These are phyloP conservation scores for Drosophila gunungcola DNA, from an alignment of 1,140 invertebrate genomes.

Conservation along the genomic window DNA sequence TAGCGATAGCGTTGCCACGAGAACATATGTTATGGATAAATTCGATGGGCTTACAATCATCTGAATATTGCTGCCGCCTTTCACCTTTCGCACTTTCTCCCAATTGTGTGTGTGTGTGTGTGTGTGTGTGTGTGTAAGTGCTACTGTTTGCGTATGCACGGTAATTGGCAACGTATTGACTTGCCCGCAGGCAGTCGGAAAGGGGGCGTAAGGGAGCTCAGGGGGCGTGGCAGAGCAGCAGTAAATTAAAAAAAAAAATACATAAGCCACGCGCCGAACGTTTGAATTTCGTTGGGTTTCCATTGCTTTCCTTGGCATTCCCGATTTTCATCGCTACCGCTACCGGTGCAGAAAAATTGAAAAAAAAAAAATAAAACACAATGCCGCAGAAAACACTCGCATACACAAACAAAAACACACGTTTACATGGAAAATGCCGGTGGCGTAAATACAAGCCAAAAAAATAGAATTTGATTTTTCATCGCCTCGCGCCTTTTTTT, in stretches of 20 bases:
- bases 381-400: background rate
- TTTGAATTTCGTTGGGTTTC: constrained; percentile 26
- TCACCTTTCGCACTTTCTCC: constrained; percentile 1
- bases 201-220: background rate
- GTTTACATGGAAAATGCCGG: constrained; percentile 7
- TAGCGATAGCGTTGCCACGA: background rate
- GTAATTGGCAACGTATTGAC: constrained; percentile 66
- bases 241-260: constrained; percentile 51
- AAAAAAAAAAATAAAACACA: constrained; percentile 6
- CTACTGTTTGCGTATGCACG: constrained; percentile 23
- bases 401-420: constrained; percentile 1
- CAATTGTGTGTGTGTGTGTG: background rate
- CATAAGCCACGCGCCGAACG: constrained; percentile 15
- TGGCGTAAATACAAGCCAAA: constrained; percentile 24
- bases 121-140: constrained; percentile 3
- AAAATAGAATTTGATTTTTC: constrained; percentile 43
- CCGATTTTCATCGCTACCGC: background rate
- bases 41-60: constrained; percentile 23
- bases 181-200: constrained; percentile 30
- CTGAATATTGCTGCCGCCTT: constrained; percentile 33
- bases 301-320: constrained; percentile 6
- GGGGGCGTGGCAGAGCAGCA: constrained; percentile 26
- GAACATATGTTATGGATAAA: constrained; percentile 28
- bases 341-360: constrained; percentile 18
- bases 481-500: constrained; percentile 7